These are phyloP conservation scores for Heliconius charithonia DNA, from an alignment of 2,888 invertebrate genomes.

Conservation along the genomic window DNA sequence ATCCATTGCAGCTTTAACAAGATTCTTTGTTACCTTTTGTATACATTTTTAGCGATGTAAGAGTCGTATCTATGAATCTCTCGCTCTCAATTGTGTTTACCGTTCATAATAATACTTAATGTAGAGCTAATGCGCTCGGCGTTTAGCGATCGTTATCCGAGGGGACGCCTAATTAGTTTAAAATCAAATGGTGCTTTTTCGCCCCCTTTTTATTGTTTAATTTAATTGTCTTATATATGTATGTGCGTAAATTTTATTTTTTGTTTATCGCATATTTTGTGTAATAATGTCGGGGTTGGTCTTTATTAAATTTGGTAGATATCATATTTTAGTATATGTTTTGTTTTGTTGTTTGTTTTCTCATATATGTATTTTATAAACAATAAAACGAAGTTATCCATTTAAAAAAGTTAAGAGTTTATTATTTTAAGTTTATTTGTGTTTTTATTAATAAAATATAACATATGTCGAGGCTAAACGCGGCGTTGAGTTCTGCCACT, in stretches of 20 bases:
- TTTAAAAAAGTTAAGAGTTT: no score
- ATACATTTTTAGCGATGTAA: slow-evolving; percentile 45
- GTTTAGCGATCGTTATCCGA: slow-evolving; percentile 60
- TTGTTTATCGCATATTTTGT: slow-evolving; percentile 24
- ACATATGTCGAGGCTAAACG: no score
- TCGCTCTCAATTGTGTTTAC: slow-evolving; percentile 34
- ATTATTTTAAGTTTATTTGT: no score
- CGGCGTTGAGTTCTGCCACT: no score
- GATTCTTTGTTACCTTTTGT: not conserved
- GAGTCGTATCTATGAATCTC: not conserved
- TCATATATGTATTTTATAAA: not conserved
- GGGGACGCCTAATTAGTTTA: slow-evolving; percentile 69
- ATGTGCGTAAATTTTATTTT: not conserved
- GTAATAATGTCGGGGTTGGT: not conserved
- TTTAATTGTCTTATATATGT: slow-evolving; percentile 42
- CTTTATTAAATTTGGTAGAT: not conserved
- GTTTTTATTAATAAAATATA: no score
- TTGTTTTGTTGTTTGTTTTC: not conserved
- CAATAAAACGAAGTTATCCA: not conserved
- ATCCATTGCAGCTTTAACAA: slow-evolving; percentile 17
- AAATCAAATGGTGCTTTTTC: slow-evolving; percentile 72
- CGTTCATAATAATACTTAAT: slow-evolving; percentile 44
- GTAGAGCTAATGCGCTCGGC: slow-evolving; percentile 48
- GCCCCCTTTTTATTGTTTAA: slow-evolving; percentile 63
- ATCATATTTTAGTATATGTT: not conserved